Conservation (phyloP, 2,888 invertebrate genomes). For the Nyleta sp. region DNA sequence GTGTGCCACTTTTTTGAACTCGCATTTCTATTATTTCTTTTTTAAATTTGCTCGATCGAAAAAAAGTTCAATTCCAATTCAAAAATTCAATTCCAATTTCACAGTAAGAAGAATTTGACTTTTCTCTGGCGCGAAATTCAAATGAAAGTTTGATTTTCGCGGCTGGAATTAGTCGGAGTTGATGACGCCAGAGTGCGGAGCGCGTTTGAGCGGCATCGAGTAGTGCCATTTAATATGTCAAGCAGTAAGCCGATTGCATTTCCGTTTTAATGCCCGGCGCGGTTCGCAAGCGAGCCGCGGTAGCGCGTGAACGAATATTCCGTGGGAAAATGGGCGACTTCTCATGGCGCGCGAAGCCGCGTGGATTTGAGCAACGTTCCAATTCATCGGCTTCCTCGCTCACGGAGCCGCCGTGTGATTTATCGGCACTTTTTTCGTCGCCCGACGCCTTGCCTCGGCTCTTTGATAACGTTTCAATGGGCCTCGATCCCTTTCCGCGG, state of each 20-base stretch:
- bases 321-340: constrained; percentile 68
- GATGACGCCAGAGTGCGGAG: constrained; percentile 36
- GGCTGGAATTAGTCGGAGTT: constrained; percentile 38
- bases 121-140: constrained; percentile 7
- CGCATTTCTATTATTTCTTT: no score
- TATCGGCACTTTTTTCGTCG: constrained; percentile 65
- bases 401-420: constrained; percentile 66
- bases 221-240: constrained; percentile 65
- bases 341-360: constrained; percentile 66
- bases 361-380: constrained; percentile 67
- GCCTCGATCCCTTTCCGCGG: constrained; percentile 18
- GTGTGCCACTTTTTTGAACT: no score
- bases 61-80: no score
- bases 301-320: constrained; percentile 66
- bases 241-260: constrained; percentile 57
- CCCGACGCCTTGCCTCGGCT: constrained; percentile 47
- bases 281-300: constrained; percentile 56
- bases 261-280: constrained; percentile 60
- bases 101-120: no score
- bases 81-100: no score
- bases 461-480: constrained; percentile 60
- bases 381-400: constrained; percentile 68
- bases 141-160: neutral
- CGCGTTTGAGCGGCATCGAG: constrained; percentile 43
- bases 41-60: no score